These are phyloP conservation scores for Plecturocebus donacophilus DNA, from an alignment of 2,113 vertebrate genomes.

Conservation along the genomic window DNA sequence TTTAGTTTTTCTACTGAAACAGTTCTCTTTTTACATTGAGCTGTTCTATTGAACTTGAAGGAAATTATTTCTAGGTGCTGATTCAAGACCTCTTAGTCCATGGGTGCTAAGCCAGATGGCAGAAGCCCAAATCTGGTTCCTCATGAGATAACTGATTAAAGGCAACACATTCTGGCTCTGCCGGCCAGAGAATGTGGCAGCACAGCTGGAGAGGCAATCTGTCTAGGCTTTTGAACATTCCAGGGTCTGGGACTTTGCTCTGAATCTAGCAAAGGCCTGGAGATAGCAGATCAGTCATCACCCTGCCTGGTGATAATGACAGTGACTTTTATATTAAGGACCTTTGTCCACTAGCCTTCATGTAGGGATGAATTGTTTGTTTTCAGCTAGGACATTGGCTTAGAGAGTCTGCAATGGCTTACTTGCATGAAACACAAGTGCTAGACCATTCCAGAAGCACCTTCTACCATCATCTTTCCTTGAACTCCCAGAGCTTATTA, in stretches of 20 bases:
- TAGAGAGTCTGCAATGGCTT: background rate
- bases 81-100: background rate
- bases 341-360: background rate
- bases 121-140: background rate
- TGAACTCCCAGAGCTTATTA: background rate
- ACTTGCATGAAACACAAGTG: background rate
- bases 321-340: background rate
- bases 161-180: background rate
- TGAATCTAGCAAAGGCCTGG: background rate
- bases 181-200: background rate
- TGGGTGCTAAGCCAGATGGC: background rate
- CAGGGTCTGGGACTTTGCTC: conserved; percentile 26
- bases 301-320: background rate
- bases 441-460: background rate
- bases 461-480: background rate
- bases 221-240: background rate
- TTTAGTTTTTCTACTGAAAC: background rate
- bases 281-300: background rate
- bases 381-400: background rate
- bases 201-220: background rate
- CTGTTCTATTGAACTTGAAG: background rate
- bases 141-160: background rate
- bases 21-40: background rate
- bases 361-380: background rate
- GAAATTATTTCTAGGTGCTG: background rate